A percentile compares a stretch with the other conserved stretches of the same genome.
These are phyloP conservation scores for Cyprinella venusta DNA, from an alignment of 2,797 vertebrate species.

Conservation along the genomic window DNA sequence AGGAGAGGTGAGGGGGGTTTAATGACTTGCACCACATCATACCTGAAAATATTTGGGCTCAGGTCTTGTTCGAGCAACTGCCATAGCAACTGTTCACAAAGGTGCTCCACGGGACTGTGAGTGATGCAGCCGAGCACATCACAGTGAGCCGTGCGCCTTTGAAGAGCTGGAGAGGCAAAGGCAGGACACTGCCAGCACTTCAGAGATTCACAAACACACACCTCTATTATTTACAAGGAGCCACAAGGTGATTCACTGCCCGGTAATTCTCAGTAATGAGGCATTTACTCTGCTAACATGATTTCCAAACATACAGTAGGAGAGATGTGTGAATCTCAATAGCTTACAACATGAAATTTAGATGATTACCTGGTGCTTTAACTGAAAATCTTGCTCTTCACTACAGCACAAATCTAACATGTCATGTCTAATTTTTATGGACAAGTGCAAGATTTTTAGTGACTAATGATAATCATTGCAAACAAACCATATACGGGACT, in stretches of 20 bases:
- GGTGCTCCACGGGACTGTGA: constrained; percentile 18
- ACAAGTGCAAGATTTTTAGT: not conserved
- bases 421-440: not conserved
- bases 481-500: not conserved
- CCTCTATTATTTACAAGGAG: constrained; percentile 9
- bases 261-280: not conserved
- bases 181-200: constrained; percentile 28
- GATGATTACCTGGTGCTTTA: not conserved
- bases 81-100: constrained; percentile 44
- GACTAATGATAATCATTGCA: not conserved
- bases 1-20: constrained; percentile 27
- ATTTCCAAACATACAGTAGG: not conserved
- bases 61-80: constrained; percentile 27
- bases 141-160: constrained; percentile 29
- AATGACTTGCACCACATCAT: constrained; percentile 44
- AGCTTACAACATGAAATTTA: not conserved
- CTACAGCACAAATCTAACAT: not conserved
- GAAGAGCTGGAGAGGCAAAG: constrained; percentile 30
- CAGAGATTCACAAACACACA: constrained; percentile 28
- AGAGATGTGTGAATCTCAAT: not conserved
- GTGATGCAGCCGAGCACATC: constrained; percentile 33
- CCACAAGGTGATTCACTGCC: not conserved
- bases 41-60: constrained; percentile 33
- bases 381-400: not conserved
- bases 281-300: not conserved